Evolutionary conservation across 2,797 vertebrate genomes (phyloP).

Genomic region (Peromyscus nudipes): DNA sequence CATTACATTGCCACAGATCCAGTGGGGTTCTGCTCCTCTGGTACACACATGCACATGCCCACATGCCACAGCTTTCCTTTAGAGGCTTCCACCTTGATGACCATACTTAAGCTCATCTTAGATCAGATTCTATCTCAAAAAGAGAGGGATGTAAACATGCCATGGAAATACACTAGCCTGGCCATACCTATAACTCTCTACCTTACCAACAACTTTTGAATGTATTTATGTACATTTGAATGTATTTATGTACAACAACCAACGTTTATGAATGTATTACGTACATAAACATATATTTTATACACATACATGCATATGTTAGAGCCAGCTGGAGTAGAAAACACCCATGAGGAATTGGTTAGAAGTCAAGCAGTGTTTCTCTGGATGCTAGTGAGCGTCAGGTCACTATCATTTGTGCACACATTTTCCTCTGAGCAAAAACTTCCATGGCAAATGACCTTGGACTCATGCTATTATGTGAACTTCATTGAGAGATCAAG

Average conservation of each 20-base stretch:
- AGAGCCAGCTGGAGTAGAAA: background rate
- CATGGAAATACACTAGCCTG: background rate
- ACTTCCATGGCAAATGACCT: background rate
- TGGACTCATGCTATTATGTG: constrained; percentile 9
- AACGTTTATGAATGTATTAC: background rate
- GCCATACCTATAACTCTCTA: accelerated
- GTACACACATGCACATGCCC: background rate
- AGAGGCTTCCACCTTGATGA: constrained; percentile 19
- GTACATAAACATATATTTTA: background rate
- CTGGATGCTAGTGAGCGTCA: background rate
- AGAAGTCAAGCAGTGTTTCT: background rate
- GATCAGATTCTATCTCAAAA: background rate
- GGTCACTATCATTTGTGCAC: background rate
- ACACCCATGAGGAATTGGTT: background rate
- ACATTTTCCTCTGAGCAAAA: constrained; percentile 5
- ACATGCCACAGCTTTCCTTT: background rate
- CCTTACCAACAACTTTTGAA: background rate
- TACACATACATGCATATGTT: background rate
- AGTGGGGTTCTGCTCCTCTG: background rate
- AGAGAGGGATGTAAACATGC: background rate
- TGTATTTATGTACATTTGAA: no score
- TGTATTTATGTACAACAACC: no score
- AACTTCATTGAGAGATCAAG: constrained; percentile 26
- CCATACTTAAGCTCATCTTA: background rate
- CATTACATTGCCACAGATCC: background rate